These are phyloP conservation scores for Tetropium fuscum DNA, from an alignment of 2,888 invertebrate species.

Conservation along the genomic window DNA sequence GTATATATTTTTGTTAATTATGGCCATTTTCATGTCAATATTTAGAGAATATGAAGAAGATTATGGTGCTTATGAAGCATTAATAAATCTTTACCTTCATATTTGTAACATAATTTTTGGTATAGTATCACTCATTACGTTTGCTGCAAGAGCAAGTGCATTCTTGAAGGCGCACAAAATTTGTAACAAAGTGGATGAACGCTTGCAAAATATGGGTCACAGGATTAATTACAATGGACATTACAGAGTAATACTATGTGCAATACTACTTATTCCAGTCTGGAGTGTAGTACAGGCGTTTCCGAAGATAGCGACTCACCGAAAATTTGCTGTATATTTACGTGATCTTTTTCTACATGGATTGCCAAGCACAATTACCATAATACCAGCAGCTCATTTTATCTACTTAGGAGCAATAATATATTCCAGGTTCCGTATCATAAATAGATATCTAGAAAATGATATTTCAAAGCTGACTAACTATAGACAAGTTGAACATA, in stretches of 20 bases:
- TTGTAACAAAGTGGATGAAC: neutral
- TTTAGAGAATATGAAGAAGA: neutral
- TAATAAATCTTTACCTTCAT: neutral
- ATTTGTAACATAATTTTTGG: neutral
- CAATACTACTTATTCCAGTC: neutral
- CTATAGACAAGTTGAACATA: neutral
- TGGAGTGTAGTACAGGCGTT: neutral
- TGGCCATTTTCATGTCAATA: neutral
- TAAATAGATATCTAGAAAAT: neutral
- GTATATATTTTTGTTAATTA: neutral
- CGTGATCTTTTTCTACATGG: neutral
- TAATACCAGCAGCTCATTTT: slow-evolving; percentile 1
- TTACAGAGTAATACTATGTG: neutral
- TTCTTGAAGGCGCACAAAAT: neutral
- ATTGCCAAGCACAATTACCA: neutral
- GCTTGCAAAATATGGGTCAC: neutral
- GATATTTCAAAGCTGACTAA: neutral
- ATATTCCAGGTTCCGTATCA: neutral
- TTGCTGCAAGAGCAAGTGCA: neutral
- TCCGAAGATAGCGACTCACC: neutral
- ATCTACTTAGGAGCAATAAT: neutral
- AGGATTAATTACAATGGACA: neutral
- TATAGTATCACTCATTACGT: neutral
- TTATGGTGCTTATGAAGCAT: neutral
- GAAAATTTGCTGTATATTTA: neutral